These are phyloP conservation scores for Rhincodon typus DNA, from an alignment of 2,797 vertebrate genomes.

Conservation along the genomic window DNA sequence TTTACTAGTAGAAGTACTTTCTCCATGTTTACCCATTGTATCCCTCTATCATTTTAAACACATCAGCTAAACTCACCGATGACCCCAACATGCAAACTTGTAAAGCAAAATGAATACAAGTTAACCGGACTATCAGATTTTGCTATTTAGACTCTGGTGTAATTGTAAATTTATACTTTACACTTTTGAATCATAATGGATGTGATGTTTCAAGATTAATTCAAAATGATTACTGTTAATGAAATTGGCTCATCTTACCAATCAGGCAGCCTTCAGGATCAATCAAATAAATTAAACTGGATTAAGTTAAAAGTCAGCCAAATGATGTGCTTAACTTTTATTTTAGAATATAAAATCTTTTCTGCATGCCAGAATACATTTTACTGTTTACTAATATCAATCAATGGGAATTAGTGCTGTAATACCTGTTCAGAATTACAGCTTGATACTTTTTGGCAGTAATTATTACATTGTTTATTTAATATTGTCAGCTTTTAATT, in stretches of 20 bases:
- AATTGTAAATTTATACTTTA: too few species aligned
- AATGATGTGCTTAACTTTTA: background rate
- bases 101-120: background rate
- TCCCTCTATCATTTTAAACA: background rate
- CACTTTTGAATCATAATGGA: too few species aligned
- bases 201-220: background rate
- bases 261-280: background rate
- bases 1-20: background rate
- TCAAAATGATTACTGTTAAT: background rate
- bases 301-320: background rate
- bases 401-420: background rate
- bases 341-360: background rate
- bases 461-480: conserved; percentile 27
- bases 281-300: background rate
- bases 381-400: background rate
- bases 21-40: background rate
- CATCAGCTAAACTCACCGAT: too few species aligned
- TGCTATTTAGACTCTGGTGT: background rate
- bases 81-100: background rate
- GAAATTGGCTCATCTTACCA: background rate
- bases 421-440: background rate
- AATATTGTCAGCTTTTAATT: conserved; percentile 13
- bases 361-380: background rate
- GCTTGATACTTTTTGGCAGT: conserved; percentile 4
- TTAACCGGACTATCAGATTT: background rate